Conservation (phyloP, 2,113 vertebrate species). For the Morone chrysops region DNA sequence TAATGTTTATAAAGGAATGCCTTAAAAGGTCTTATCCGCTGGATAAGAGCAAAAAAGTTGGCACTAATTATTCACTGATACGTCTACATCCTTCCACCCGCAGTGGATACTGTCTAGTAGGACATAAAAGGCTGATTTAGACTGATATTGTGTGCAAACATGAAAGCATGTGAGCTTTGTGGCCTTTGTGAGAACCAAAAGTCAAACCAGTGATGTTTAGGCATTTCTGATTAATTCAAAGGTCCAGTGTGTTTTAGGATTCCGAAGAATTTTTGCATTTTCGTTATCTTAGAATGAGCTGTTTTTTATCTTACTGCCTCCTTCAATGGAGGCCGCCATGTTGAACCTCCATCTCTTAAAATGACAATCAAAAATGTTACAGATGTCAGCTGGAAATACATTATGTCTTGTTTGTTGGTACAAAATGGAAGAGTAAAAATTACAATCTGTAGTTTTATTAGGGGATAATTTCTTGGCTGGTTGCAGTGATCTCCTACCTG, state of each 20-base stretch:
- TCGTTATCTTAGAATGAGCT: too few relatives aligned
- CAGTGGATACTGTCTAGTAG: not conserved
- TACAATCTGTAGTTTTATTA: not conserved
- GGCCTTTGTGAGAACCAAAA: too few relatives aligned
- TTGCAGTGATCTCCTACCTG: not conserved
- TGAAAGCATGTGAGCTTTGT: not conserved
- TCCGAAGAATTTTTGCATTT: too few relatives aligned
- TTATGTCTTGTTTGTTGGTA: not conserved
- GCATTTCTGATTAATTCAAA: not conserved
- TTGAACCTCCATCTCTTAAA: too few relatives aligned
- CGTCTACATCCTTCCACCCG: not conserved
- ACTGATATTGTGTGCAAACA: not conserved
- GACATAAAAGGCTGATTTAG: not conserved
- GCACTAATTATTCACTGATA: not conserved
- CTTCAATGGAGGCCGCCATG: too few relatives aligned
- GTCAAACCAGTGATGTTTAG: too few relatives aligned
- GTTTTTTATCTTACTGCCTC: too few relatives aligned
- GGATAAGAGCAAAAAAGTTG: not conserved
- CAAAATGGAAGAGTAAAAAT: not conserved
- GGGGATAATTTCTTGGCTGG: not conserved
- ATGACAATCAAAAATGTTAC: not conserved
- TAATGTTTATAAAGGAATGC: not conserved
- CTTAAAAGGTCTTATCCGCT: not conserved
- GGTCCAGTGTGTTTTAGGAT: too few relatives aligned
- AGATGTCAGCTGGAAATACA: not conserved